Base-by-base conservation (phyloP, 2,113 vertebrate genomes). In the Furnarius figulus region DNA sequence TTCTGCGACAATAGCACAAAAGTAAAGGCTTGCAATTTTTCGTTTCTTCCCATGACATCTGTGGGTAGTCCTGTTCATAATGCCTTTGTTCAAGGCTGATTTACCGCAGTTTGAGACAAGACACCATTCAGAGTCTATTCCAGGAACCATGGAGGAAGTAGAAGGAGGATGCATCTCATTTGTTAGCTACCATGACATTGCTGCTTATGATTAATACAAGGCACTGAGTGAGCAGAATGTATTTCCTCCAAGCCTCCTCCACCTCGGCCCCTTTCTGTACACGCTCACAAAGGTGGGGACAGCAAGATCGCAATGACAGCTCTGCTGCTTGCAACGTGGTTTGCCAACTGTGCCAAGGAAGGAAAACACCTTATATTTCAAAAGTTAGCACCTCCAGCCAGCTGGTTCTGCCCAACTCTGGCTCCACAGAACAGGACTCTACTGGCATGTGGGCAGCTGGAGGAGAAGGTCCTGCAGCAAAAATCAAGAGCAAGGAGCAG, bases 31-130 rank as follows among this genome's bases (percentile, higher is more conserved):
- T 53, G 49, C 76, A 89, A 92, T 83, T 92, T 94, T 68, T 81
- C 33, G 24, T 85, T 95, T 61, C 89, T 96, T 93, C 91, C 96
- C 88, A 81, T 80, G 94, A 93, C 87, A 96, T 94, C 87, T 87
- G 89, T 79, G 93, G 85, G 90, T 65, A 93, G 95, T 84, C 87
- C 76, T 89, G 91, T 18, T 92, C 90, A 61, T 84, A 93, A 94
- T 5, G 46, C 85, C 86, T 95, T 95, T 96, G 82, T 93, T 81
- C 42, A 0, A 13, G 67, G 85, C 78, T 93, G 91, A 95, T 87
- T 90, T 87, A 93, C 74, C 11, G 0, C 44, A 4, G 61, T 91
- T 67, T 90, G 66, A 95, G 93, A 87, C 90, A 93, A 92, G 95
- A 92, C 70, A 81, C 76, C 82, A 75, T 93, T 97, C 89, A 95